These are phyloP conservation scores for Takifugu bimaculatus DNA, from an alignment of 2,113 vertebrate genomes.

Conservation along the genomic window DNA sequence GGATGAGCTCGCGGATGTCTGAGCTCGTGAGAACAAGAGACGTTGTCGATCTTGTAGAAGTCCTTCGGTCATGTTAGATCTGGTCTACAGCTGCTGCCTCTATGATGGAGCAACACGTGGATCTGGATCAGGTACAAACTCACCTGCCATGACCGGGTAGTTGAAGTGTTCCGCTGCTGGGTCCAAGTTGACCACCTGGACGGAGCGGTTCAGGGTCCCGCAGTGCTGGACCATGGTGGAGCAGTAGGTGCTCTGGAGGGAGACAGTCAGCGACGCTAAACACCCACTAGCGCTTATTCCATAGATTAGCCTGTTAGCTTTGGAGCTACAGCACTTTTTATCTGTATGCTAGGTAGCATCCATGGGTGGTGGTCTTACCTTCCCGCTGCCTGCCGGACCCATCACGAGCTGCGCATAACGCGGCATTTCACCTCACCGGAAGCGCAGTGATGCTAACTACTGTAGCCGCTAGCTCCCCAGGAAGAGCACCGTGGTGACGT, in stretches of 20 bases:
- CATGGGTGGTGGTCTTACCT: slow-evolving; percentile 69
- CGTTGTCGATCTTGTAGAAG: no score
- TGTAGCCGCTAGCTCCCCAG: background rate
- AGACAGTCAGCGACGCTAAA: background rate
- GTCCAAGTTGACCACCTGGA: slow-evolving; percentile 93
- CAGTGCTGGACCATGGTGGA: slow-evolving; percentile 89
- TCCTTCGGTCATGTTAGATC: no score
- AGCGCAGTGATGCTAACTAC: background rate
- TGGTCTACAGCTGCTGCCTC: no score
- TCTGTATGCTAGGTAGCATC: no score
- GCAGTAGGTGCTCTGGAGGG: slow-evolving; percentile 91
- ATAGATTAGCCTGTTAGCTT: slow-evolving; percentile 26
- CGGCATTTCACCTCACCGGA: slow-evolving; percentile 76
- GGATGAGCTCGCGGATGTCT: slow-evolving; percentile 96
- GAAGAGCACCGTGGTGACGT: no score
- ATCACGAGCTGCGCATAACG: slow-evolving; percentile 94
- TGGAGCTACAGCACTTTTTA: slow-evolving; percentile 1
- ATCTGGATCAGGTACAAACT: background rate
- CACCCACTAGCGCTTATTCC: slow-evolving; percentile 5
- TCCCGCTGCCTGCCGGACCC: slow-evolving; percentile 96
- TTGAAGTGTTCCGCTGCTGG: slow-evolving; percentile 90
- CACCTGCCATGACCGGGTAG: slow-evolving; percentile 93
- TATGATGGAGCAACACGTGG: no score
- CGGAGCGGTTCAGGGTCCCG: slow-evolving; percentile 81
- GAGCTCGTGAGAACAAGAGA: background rate